Conservation (phyloP, 2,797 vertebrate species). For the Thalassophryne amazonica region DNA sequence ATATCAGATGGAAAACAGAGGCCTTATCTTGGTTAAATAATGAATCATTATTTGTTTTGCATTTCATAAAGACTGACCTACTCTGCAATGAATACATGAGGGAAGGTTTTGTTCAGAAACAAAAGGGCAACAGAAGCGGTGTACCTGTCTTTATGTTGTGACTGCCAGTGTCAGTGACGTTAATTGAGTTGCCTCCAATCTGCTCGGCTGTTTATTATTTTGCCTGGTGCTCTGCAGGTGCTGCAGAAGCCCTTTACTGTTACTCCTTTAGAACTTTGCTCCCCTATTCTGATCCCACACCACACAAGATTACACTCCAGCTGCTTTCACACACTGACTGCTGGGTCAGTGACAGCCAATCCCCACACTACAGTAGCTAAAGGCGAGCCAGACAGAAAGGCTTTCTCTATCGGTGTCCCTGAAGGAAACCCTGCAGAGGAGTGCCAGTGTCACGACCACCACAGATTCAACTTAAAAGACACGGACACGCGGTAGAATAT, state of each 20-base stretch:
- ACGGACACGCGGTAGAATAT: not conserved
- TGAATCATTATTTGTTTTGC: conserved; percentile 89
- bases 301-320: conserved; percentile 75
- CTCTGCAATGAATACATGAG: conserved; percentile 82
- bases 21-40: conserved; percentile 90
- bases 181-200: conserved; percentile 83
- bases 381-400: conserved; percentile 49
- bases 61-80: conserved; percentile 84
- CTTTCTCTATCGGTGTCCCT: conserved; percentile 43
- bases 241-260: conserved; percentile 59
- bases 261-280: conserved; percentile 68
- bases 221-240: conserved; percentile 74
- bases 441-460: conserved; percentile 6
- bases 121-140: conserved; percentile 84
- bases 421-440: conserved; percentile 36
- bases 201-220: conserved; percentile 83
- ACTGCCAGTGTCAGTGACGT: conserved; percentile 80
- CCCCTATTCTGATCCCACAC: conserved; percentile 69
- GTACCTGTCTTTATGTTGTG: conserved; percentile 80
- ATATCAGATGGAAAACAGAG: conserved; percentile 84
- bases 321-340: conserved; percentile 70
- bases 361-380: conserved; percentile 46
- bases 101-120: conserved; percentile 86
- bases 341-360: conserved; percentile 64
- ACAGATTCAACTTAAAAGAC: conserved; percentile 12